Evolutionary conservation across 1,140 invertebrate genomes (phyloP), one percentile per base, ranked within the genome.

Genomic region (Pseudoatta argentina): DNA sequence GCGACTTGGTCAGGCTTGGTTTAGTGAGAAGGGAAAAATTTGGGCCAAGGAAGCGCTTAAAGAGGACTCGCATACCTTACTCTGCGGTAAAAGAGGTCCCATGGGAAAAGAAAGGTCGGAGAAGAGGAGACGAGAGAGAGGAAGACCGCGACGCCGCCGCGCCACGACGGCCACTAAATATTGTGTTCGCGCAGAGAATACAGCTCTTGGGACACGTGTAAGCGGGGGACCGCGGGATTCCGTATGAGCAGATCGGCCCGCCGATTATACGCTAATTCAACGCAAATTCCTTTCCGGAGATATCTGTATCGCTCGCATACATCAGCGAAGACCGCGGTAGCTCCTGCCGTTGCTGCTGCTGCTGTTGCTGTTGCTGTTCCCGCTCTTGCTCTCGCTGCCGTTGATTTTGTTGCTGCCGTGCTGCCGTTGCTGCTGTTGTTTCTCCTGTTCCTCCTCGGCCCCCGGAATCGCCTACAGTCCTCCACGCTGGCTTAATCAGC

Each of bases 221-320:
- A 94, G 91, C 93, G 92, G 92, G 91, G 91, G 66, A 69, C 93
- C 92, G 94, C 93, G 93, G 92, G 94, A 94, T 95, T 94, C 93
- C 93, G 93, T 93, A 94, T 93, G 91, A 89, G 91, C 92, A 94
- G 94, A 95, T 95, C 94, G 94, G 92, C 91, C 91, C 92, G 86
- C 90, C 94, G 94, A 95, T 95, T 94, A 94, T 94, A 94, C 94
- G 94, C 94, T 95, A 94, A 95, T 95, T 95, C 94, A 94, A 94
- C 94, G 94, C 93, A 93, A 95, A 95, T 95, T 95, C 94, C 92
- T 94, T 91, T 91, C 86, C 89, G 82, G 90, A 93, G 93, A 94
- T 94, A 95, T 94, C 94, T 94, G 94, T 95, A 95, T 95, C 93
- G 93, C 91, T 91, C 86, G 91, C 92, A 93, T 94, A 93, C 93